Percentiles rank a stretch among this genome's conserved stretches.
phyloP scores from a whole-genome alignment of 1,140 invertebrate species.

The Atopsyche davidsoni region DNA sequence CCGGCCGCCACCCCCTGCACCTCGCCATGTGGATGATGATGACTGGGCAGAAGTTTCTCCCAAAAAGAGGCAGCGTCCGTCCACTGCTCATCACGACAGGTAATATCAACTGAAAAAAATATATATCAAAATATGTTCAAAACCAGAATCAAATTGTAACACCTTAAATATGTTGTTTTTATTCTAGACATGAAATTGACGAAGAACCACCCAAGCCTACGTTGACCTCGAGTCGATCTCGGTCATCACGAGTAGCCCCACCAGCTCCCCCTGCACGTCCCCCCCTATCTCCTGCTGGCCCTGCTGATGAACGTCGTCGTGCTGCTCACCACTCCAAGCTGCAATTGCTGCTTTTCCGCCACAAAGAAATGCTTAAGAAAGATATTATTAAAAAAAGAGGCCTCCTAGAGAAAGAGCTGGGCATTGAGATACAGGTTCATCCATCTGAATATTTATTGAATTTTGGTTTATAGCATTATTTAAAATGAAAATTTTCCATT shows the following conservation, averaged over 20 bases:
- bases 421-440: constrained; percentile 77
- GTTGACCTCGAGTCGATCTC: constrained; percentile 25
- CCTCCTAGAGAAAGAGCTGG: constrained; percentile 83
- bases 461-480: neutral
- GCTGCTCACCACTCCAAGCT: constrained; percentile 49
- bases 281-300: constrained; percentile 9
- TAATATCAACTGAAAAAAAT: neutral
- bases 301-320: constrained; percentile 37
- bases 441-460: neutral
- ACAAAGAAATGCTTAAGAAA: constrained; percentile 89
- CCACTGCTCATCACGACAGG: constrained; percentile 12
- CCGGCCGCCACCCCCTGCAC: constrained; percentile 24
- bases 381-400: constrained; percentile 88
- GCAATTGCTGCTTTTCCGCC: constrained; percentile 66
- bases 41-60: constrained; percentile 55
- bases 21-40: constrained; percentile 44
- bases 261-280: constrained; percentile 15
- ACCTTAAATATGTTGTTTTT: constrained; percentile 5
- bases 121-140: neutral
- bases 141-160: neutral
- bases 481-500: neutral
- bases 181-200: constrained; percentile 10
- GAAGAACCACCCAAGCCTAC: constrained; percentile 34
- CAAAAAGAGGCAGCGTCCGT: constrained; percentile 40
- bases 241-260: constrained; percentile 31